Evolutionary conservation across 2,888 invertebrate species (phyloP), one percentile per base, ranked within the genome.

Genomic region (Drosophila lutescens): DNA sequence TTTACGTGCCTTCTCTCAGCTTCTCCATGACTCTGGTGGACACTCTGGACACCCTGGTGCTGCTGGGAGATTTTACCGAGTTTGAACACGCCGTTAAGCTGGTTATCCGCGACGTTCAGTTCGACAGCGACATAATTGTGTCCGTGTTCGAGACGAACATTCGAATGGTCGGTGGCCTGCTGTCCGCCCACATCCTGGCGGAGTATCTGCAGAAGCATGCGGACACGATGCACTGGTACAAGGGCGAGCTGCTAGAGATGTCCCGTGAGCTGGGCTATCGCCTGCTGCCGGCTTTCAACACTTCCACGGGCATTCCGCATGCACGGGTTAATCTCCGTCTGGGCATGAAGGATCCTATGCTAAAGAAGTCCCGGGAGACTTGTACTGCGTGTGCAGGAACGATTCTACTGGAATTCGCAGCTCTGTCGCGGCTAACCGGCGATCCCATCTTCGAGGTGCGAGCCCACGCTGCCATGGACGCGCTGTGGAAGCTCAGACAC

Each of bases 71-170:
- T 92, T 94, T 98, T 89, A 95, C 96, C 54, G 98, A 99, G 93
- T 99, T 99, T 93, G 99, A 98, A 91, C 94, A 94, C 80, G 98
- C 98, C 26, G 96, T 98, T 5, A 95, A 95, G 91, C 93, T 97
- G 72, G 95, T 99, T 44, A 95, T 98, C 74, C 94, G 94, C 66
- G 96, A 98, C 91, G 97, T 99, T 8, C 95, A 94, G 59, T 99
- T 99, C 92, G 98, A 99, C 91, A 96, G 95, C 78, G 98, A 99
- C 92, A 95, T 99, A 70, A 95, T 98, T 58, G 99, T 99, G 9
- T 99, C 99, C 0, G 98, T 99, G 5, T 99, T 99, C 92, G 99
- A 99, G 93, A 98, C 98, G 9, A 99, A 99, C 92, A 99, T 99
- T 83, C 94, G 99, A 80, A 96, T 99, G 93, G 93, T 99, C n/a